Evolutionary conservation across 1,140 invertebrate species (phyloP), one percentile per base, ranked within the genome.

Genomic region (Ips typographus): DNA sequence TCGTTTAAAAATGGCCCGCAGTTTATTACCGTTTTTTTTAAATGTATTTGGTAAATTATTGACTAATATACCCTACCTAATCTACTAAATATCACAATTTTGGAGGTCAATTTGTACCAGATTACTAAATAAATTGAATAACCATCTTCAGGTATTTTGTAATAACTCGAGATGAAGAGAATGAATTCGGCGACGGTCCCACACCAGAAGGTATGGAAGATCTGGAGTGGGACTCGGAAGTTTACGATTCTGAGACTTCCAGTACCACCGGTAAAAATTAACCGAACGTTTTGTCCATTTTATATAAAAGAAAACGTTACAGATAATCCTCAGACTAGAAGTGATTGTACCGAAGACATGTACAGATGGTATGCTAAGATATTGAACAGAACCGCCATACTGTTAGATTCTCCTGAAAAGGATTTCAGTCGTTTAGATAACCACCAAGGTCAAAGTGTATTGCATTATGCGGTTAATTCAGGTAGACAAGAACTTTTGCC

Each of bases 201-300:
- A 87, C 85, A 43, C 85, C 85, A 4, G 85, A 87, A 65, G 85
- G 84, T 8, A 87, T 87, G 85, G 85, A 86, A 59, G 82, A 80
- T 37, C 75, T 87, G 1, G 84, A 87, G 73, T 87, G 85, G 85
- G 85, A 86, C 59, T 80, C 83, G 65, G 85, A 87, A 75, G 80
- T 86, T 8, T 79, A 81, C 43, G 77, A 77, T 37, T 65, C 67
- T 44, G 61, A 62, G 41, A 72, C 73, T 70, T 73, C 67, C 68
- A 73, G 70, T 49, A 56, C 71, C 22, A 49, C 44, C 8, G 4
- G 4, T 49, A 49, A 49, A 49, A 49, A 49, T 49, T 2, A 49
- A 49, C 22, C 22, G 22, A 22, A 22, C 2, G 7, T 49, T 49
- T 49, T 49, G 44, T 22, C 22, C 3, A 49, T 3, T 22, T 22